Evolutionary conservation across 2,113 vertebrate species (phyloP), one percentile per base, ranked within the genome.

Genomic region (Serinus canaria): DNA sequence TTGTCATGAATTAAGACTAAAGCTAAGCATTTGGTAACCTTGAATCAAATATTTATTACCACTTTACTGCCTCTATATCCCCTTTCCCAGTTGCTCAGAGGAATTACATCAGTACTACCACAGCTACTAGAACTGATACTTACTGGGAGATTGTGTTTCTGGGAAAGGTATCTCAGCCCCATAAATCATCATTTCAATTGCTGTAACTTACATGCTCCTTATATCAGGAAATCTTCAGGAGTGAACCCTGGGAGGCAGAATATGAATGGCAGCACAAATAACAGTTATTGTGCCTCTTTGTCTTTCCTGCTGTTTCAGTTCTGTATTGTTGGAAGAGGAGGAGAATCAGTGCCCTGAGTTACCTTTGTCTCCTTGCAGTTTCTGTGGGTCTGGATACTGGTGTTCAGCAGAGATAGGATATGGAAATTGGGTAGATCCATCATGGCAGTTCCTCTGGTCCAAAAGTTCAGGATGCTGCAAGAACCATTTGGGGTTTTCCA

Each of bases 131-230:
- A 79, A 66, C 74, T 49, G 18, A 35, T 73, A 30, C 18, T 89
- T 93, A 56, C 41, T n/a, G 41, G 35, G 55, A 92, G 37, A 62
- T 43, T 27, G 25, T 62, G 33, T 91, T 92, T 87, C 81, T 95
- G 53, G 49, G 44, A 33, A 37, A 50, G 60, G 9, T 41, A 69
- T 89, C 87, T 91, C 53, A 95, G 23, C 24, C 25, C n/a, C 62
- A 58, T 55, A 84, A 91, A 79, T 87, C 81, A 83, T 28, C 77
- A 87, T 95, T 95, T 94, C 93, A 82, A 5, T 83, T 63, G 16
- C 53, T 89, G 43, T 64, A 89, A 85, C 44, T 74, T 62, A 28
- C 18, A 22, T 50, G 62, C 5, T 49, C 20, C 80, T 87, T 64
- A 13, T 46, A 83, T 47, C 47, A 46, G 47, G 23, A 80, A 53